These are phyloP conservation scores for Chrysolina americana DNA, from an alignment of 2,888 invertebrate genomes.

Conservation along the genomic window DNA sequence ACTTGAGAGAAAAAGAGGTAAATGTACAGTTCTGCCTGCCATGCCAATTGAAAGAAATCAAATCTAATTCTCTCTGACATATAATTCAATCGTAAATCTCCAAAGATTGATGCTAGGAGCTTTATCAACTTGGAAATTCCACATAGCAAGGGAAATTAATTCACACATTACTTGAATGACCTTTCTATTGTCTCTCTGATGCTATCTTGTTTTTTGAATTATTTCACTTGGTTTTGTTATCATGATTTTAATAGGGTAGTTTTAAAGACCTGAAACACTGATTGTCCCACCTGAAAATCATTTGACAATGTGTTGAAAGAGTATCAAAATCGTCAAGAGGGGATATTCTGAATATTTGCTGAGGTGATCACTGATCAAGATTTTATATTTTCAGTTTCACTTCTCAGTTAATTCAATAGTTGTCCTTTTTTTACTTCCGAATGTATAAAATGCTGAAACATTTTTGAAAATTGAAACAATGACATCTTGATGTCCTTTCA, in stretches of 20 bases:
- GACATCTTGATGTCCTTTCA: neutral
- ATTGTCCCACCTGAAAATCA: no score
- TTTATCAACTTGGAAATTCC: neutral
- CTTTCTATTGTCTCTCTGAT: no score
- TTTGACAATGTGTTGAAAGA: no score
- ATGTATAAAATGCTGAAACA: neutral
- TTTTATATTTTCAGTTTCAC: neutral
- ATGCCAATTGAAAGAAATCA: neutral
- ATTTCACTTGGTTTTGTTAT: neutral
- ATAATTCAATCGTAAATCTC: no score
- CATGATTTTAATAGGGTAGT: neutral
- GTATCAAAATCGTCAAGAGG: no score
- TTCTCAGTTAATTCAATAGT: neutral
- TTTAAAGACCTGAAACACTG: neutral
- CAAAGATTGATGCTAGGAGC: neutral
- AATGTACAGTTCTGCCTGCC: neutral
- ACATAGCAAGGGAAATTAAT: neutral
- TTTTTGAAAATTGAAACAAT: no score
- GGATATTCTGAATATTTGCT: neutral
- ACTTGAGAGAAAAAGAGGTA: neutral
- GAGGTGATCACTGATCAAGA: neutral
- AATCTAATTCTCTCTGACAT: no score
- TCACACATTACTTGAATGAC: no score
- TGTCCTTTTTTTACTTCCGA: no score
- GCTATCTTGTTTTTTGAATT: neutral